Base-by-base conservation (phyloP, 1,140 invertebrate genomes). In the Lepidurus apus region DNA sequence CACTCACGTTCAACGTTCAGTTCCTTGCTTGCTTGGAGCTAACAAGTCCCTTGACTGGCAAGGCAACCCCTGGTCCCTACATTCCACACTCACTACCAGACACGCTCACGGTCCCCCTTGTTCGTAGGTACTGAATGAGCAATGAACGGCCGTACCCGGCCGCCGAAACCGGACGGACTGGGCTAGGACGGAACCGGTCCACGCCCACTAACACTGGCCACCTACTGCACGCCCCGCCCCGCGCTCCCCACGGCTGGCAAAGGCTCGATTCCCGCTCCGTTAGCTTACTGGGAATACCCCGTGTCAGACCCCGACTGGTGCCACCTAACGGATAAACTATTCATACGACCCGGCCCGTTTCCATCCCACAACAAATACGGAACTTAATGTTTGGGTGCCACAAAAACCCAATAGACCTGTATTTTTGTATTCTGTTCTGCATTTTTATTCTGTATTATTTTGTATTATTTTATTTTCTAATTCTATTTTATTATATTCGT, bases 61-160 rank as follows among this genome's bases (percentile, higher is more conserved):
- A 65, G 53, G 53, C 53, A 65, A 65, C 21, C 53, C 53, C 53
- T 21, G 7, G 53, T 65, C 53, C 53, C 53, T 65, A 65, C 53
- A 65, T 65, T 65, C 53, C 53, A 7, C 53, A 21, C 53, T 65
- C 53, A n/a, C 53, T 65, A 9, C 53, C 53, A 13, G 53, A 65
- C 53, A 65, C 9, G 13, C 53, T 65, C 53, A 9, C 53, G 53
- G 53, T 65, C 53, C 21, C 53, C 9, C 53, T 65, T 65, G 53
- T 65, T 21, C 53, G 53, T 65, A 65, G 17, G 21, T 21, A 65
- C 53, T 65, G 53, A 65, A 65, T 65, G 53, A 65, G 21, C 53
- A 13, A 65, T 65, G 34, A 65, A 65, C 53, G 53, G 13, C 53
- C 53, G 21, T n/a, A 65, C 11, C 3, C 47, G 13, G 47, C 47